Evolutionary conservation across 1,140 invertebrate species (phyloP), one percentile per base, ranked within the genome.

Genomic region (Drosophila lowei): DNA sequence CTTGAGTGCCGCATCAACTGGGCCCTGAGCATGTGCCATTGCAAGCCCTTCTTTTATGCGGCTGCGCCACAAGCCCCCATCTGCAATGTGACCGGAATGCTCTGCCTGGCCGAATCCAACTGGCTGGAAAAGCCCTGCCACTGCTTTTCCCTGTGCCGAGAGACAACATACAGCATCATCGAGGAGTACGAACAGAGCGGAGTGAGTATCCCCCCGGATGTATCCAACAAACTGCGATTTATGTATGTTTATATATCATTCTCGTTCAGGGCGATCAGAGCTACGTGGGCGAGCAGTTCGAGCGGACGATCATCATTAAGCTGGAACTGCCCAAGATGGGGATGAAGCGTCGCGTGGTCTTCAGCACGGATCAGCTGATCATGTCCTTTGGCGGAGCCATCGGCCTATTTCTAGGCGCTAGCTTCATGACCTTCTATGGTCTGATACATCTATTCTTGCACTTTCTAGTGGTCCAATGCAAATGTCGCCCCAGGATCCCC

Each of bases 311-410:
- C 6, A 78, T 85, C 41, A 56, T 90, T 13, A 72, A 80, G 23
- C 43, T 86, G 55, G 68, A 75, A 11, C 16, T 90, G 28, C 80
- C 90, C 25, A 88, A 77, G 53, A 85, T 90, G 73, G 86, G 77
- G 18, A 85, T 91, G 48, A 90, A 84, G 44, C 79, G 89, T 2
- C 72, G 86, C 16, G 90, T 91, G 9, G 86, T 91, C 4, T 90
- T 90, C 28, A 91, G 90, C 48, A 70, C 73, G 8, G 90, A 91
- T 73, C 90, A 91, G 58, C 49, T 91, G 54, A 74, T 91, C 21
- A 78, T 91, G 72, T 91, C 90, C 1, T 79, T 91, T 48, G 90
- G 90, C 15, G 90, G 90, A 9, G 90, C 90, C 7, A 88, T 90
- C 56, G 79, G 88, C 21, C 68, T 91, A 7, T 91, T 91, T 73